A percentile compares a stretch with the other conserved stretches of the same genome.
phyloP scores from a whole-genome alignment of 2,888 invertebrate species.

The Sinotaia quadrata region DNA sequence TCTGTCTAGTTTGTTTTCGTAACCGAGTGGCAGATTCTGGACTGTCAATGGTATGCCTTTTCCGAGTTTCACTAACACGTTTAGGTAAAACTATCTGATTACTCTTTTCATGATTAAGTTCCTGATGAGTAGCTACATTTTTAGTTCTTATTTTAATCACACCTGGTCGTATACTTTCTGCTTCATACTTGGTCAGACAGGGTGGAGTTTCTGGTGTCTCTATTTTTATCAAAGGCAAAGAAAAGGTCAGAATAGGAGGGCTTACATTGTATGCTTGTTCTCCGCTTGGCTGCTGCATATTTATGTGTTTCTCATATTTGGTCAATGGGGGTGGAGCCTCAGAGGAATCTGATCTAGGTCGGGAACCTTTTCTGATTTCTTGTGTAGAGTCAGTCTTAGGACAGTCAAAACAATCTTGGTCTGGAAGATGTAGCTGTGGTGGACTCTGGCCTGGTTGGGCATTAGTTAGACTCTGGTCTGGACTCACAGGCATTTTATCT shows the following conservation, averaged over 20 bases:
- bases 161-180: background rate
- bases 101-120: background rate
- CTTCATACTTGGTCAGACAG: background rate
- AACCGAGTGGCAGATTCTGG: constrained; percentile 6
- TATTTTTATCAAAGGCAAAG: background rate
- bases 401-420: too few species aligned
- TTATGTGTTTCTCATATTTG: background rate
- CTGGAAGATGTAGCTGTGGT: constrained; percentile 12
- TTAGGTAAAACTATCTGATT: background rate
- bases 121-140: background rate
- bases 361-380: background rate
- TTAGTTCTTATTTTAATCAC: constrained; percentile 21
- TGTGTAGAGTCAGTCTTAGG: background rate
- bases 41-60: constrained; percentile 20
- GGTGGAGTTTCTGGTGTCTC: background rate
- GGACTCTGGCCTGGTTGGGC: constrained; percentile 3
- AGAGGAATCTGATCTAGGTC: background rate
- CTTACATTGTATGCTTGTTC: background rate
- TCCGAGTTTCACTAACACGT: background rate
- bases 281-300: background rate
- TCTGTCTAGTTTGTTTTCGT: background rate
- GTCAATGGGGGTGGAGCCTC: constrained; percentile 12
- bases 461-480: background rate
- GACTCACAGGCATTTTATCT: constrained; percentile 15
- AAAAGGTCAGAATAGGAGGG: background rate